Percentiles rank a stretch among this genome's conserved stretches.
phyloP scores from a whole-genome alignment of 1,140 invertebrate species.

The Atta colombica region DNA sequence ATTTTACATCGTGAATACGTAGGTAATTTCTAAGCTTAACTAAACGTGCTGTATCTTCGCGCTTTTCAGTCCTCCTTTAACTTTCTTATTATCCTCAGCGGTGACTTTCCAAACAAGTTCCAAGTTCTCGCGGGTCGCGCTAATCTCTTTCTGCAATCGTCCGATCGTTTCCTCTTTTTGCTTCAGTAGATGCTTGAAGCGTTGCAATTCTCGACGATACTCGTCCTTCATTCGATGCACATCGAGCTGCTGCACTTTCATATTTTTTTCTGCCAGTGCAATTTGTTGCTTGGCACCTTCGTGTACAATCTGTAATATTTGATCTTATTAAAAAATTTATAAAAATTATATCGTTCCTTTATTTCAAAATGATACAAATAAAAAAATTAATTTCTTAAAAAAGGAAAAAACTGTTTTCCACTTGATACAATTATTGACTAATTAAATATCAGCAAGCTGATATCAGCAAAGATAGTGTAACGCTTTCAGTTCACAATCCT shows the following conservation, averaged over 20 bases:
- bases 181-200: conserved; percentile 85
- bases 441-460: too few relatives aligned
- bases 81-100: conserved; percentile 76
- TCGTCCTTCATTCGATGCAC: conserved; percentile 86
- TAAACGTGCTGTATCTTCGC: conserved; percentile 49
- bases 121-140: conserved; percentile 81
- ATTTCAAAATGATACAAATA: too few relatives aligned
- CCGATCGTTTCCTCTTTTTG: conserved; percentile 86
- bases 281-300: conserved; percentile 87
- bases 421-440: too few relatives aligned
- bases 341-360: background rate
- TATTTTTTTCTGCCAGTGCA: conserved; percentile 86
- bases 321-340: conserved; percentile 16
- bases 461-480: too few relatives aligned
- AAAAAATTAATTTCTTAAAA: too few relatives aligned
- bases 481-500: too few relatives aligned
- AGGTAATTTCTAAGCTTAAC: background rate
- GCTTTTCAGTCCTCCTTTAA: conserved; percentile 79
- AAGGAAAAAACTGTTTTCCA: too few relatives aligned
- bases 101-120: conserved; percentile 83
- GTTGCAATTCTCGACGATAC: conserved; percentile 85
- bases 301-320: conserved; percentile 85
- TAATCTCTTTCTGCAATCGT: conserved; percentile 84
- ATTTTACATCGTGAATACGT: background rate
- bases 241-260: conserved; percentile 85